A percentile compares a stretch with the other conserved stretches of the same genome.
Evolutionary conservation across 1,140 invertebrate species (phyloP).

Genomic region (Psilanteris sp.): DNA sequence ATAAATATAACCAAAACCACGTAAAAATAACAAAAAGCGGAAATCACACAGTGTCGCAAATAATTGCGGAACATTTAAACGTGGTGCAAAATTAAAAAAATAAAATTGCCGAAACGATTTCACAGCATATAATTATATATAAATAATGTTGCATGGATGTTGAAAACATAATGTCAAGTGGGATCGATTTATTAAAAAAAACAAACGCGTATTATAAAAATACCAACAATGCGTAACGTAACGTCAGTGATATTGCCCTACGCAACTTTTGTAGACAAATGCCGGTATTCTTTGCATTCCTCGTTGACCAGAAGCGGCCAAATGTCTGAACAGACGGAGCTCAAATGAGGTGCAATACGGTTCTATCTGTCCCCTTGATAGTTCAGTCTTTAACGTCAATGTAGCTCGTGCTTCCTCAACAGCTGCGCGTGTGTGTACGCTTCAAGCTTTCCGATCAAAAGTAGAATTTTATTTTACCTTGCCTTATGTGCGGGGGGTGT

Average conservation of each 20-base stretch:
- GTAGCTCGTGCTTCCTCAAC: constrained; percentile 79
- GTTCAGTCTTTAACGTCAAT: constrained; percentile 73
- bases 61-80: too few species aligned
- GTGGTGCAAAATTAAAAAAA: too few species aligned
- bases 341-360: constrained; percentile 65
- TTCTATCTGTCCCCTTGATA: constrained; percentile 62
- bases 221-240: background rate
- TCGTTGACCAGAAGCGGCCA: constrained; percentile 51
- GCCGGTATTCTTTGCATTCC: constrained; percentile 37
- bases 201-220: too few species aligned
- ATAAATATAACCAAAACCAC: background rate
- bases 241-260: constrained; percentile 13
- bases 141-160: too few species aligned
- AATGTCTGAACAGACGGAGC: constrained; percentile 71
- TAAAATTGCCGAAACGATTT: too few species aligned
- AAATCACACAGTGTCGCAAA: too few species aligned
- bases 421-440: constrained; percentile 72
- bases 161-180: too few species aligned
- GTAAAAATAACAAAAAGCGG: background rate
- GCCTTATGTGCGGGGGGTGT: constrained; percentile 73
- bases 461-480: constrained; percentile 77
- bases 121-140: too few species aligned
- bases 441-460: constrained; percentile 67
- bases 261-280: constrained; percentile 27
- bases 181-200: too few species aligned